These are phyloP conservation scores for Proctacanthus coquilletti DNA, from an alignment of 1,140 invertebrate species.

Conservation along the genomic window DNA sequence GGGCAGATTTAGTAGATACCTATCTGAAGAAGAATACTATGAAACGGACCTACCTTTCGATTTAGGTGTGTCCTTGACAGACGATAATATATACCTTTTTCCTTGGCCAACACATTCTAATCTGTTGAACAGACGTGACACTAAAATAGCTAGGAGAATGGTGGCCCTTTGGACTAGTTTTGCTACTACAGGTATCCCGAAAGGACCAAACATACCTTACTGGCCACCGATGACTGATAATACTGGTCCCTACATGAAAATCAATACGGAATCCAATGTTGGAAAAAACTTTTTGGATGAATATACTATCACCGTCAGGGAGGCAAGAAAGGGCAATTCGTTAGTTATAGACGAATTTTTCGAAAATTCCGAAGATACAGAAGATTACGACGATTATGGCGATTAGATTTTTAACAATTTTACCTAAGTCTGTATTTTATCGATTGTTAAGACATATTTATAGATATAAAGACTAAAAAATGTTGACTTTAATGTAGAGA, in stretches of 20 bases:
- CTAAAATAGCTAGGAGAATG: constrained; percentile 23
- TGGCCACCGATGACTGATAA: constrained; percentile 22
- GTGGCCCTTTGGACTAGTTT: constrained; percentile 25
- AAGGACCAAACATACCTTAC: constrained; percentile 11
- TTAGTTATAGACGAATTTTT: constrained; percentile 25
- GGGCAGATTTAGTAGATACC: constrained; percentile 22
- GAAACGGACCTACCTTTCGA: constrained; percentile 20
- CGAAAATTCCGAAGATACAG: constrained; percentile 8
- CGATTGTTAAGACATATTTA: too few species aligned
- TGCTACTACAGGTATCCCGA: constrained; percentile 17
- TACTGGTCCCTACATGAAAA: constrained; percentile 23
- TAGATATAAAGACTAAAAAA: too few species aligned
- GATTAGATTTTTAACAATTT: too few species aligned
- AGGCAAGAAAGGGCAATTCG: constrained; percentile 16
- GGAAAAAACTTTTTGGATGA: constrained; percentile 23
- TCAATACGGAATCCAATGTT: constrained; percentile 16
- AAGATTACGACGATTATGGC: not conserved
- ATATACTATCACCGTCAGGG: constrained; percentile 17
- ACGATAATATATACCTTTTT: constrained; percentile 29
- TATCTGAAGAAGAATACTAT: constrained; percentile 10
- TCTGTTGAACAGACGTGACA: constrained; percentile 18
- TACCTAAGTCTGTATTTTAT: too few species aligned
- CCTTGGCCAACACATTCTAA: constrained; percentile 21
- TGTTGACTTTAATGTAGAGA: too few species aligned
- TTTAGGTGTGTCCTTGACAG: constrained; percentile 24